Percentiles rank a stretch among this genome's conserved stretches.
Evolutionary conservation across 2,797 vertebrate genomes (phyloP).

Genomic region (Bovichtus variegatus): DNA sequence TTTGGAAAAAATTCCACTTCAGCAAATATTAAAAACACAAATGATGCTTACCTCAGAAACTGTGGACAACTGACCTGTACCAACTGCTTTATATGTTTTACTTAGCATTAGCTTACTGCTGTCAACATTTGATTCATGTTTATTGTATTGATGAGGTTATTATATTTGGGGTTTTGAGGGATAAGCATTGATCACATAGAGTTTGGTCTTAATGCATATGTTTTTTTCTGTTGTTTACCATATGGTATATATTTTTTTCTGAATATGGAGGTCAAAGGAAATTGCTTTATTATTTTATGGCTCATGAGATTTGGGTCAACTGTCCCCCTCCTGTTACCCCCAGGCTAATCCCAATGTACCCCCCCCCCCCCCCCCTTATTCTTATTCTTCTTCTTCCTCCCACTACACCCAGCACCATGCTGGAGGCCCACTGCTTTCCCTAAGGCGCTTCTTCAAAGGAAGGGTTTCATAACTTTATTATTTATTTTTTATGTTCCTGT

Average conservation of each 20-base stretch:
- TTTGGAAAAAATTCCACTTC: not conserved
- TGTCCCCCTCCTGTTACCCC: conserved; percentile 30
- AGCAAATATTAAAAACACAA: not conserved
- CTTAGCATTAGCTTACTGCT: not conserved
- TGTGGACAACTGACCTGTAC: not conserved
- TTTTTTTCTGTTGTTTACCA: conserved; percentile 38
- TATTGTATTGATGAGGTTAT: not conserved
- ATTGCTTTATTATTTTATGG: conserved; percentile 44
- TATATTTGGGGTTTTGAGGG: not conserved
- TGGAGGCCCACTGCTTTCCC: conserved; percentile 32
- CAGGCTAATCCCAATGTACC: too few relatives aligned
- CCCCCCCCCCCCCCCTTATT: not conserved
- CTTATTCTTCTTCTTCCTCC: conserved; percentile 16
- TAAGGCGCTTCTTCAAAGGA: conserved; percentile 60
- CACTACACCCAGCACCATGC: conserved; percentile 24
- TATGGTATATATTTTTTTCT: too few relatives aligned
- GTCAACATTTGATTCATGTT: not conserved
- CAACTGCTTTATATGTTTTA: not conserved
- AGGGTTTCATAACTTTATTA: conserved; percentile 51
- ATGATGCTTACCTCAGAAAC: not conserved
- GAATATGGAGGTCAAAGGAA: conserved; percentile 48
- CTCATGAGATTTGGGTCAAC: conserved; percentile 74
- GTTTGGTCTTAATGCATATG: not conserved
- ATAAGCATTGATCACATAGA: not conserved
- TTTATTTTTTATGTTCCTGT: conserved; percentile 42